A percentile compares a stretch with the other conserved stretches of the same genome.
Evolutionary conservation across 2,797 vertebrate species (phyloP).

Genomic region (Potorous gilbertii): DNA sequence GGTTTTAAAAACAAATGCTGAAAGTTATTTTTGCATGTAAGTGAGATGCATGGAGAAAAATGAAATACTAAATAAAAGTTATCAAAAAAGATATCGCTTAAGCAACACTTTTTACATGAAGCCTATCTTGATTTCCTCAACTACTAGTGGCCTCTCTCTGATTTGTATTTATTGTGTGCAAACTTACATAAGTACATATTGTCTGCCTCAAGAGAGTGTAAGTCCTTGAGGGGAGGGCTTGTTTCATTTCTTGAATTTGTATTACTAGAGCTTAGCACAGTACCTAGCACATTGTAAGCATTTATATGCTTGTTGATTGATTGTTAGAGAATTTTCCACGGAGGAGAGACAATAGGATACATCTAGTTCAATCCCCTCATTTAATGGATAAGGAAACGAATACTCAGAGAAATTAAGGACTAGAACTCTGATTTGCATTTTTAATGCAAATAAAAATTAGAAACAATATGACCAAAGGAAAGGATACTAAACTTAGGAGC

Average conservation of each 20-base stretch:
- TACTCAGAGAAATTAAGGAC: neutral
- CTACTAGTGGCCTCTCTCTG: too few species aligned
- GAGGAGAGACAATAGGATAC: neutral
- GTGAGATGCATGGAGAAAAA: too few species aligned
- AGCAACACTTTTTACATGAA: too few species aligned
- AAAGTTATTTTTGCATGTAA: too few species aligned
- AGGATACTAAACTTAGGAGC: neutral
- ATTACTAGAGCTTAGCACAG: neutral
- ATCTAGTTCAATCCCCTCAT: neutral
- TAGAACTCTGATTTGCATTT: neutral
- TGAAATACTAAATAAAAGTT: too few species aligned
- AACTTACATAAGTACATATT: too few species aligned
- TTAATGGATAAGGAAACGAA: neutral
- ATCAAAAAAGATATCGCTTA: too few species aligned
- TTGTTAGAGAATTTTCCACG: neutral
- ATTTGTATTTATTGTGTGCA: too few species aligned
- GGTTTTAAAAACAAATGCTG: too few species aligned
- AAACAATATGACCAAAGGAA: neutral
- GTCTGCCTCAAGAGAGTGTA: neutral
- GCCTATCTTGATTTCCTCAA: too few species aligned
- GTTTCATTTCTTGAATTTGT: neutral
- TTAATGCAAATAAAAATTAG: neutral
- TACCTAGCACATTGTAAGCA: neutral
- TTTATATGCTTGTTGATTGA: neutral
- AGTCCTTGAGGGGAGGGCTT: neutral